Conservation (phyloP, 2,888 invertebrate genomes). For the Drosophila macrospina region DNA sequence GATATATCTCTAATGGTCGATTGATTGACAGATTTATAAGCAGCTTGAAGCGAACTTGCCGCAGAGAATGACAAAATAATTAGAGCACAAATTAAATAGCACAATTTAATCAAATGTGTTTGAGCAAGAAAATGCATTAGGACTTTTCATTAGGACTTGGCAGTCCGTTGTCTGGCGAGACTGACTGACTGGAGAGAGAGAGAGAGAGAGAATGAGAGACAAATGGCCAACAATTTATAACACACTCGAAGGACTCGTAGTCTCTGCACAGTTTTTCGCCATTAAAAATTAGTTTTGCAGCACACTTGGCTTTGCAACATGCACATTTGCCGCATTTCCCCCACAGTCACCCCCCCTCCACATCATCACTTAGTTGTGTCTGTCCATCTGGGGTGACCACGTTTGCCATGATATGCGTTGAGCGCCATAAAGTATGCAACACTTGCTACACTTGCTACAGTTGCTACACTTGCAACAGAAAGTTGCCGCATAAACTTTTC, state of each 20-base stretch:
- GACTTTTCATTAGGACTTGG: conserved; percentile 4
- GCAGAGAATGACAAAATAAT: neutral
- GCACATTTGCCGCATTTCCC: conserved; percentile 22
- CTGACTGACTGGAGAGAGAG: too few species aligned
- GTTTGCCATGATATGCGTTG: conserved; percentile 39
- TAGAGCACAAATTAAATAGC: too few species aligned
- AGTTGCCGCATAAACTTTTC: conserved; percentile 55
- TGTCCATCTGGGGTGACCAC: conserved; percentile 10
- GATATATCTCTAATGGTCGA: neutral
- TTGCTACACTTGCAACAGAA: conserved; percentile 62
- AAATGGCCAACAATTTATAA: conserved; percentile 23
- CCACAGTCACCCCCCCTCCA: conserved; percentile 1
- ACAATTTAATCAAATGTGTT: neutral
- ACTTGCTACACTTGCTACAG: conserved; percentile 63
- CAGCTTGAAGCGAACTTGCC: too few species aligned
- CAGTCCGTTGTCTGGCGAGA: too few species aligned
- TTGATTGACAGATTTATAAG: neutral
- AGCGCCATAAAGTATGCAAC: conserved; percentile 55
- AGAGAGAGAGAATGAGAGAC: too few species aligned
- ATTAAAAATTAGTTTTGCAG: conserved; percentile 65
- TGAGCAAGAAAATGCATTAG: conserved; percentile 4
- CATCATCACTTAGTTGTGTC: neutral
- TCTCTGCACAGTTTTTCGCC: conserved; percentile 5
- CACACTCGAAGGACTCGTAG: neutral
- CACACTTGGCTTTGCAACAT: conserved; percentile 47